Base-by-base conservation (phyloP, 2,113 vertebrate species). In the Pycnonotus jocosus region DNA sequence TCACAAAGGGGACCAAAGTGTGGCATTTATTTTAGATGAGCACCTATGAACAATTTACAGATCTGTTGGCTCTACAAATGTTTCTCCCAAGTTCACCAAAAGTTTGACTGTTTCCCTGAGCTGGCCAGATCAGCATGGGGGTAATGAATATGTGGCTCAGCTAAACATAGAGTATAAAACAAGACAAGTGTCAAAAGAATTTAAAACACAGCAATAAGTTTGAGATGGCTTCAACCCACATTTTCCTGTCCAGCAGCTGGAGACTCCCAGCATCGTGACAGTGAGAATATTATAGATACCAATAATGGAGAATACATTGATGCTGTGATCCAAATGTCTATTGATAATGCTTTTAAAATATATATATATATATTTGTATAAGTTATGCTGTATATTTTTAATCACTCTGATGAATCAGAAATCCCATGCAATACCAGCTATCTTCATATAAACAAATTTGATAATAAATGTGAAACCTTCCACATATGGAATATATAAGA, bases 301-400 rank as follows among this genome's bases (percentile, higher is more conserved):
- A 0, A 35, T n/a, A 68, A 38, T 3, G 7, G 12, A 19, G 7
- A 68, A 48, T 35, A 66, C 3, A 2, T 10, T 27, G 6, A 16
- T 54, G 45, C 11, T 77, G 30, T 68, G 53, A 71, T 68, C 23
- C 38, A 72, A 6, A 22, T 40, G 19, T 64, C 25, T 60, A 35
- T 13, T 31, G 7, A 64, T 72, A 69, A n/a, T n/a, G n/a, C n/a
- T n/a, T n/a, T n/a, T n/a, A n/a, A n/a, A n/a, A n/a, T n/a, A n/a
- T n/a, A n/a, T n/a, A n/a, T n/a, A n/a, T n/a, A n/a, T 62, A 28
- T 1, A 8, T 40, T 54, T 87, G 1, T 45, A 30, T 40, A 11
- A 3, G 12, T 77, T 84, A 15, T 40, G 12, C 9, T 68, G 6
- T 16, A 10, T 42, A 51, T 60, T 73, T 78, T 72, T 24, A 58